phyloP scores from a whole-genome alignment of 1,140 invertebrate genomes.

The Lasioglossum baleicum region DNA sequence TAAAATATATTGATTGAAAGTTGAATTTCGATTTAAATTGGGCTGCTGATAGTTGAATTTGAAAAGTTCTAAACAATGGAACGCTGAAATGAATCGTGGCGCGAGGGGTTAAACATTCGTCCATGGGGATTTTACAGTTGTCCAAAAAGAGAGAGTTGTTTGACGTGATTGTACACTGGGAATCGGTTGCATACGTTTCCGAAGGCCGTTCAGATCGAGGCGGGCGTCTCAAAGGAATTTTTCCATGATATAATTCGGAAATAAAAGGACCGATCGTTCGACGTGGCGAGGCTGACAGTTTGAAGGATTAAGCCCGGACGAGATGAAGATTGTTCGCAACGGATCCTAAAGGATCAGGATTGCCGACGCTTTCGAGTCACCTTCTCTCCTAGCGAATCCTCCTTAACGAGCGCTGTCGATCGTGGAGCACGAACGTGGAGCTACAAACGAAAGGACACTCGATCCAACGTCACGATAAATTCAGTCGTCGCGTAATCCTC shows the following conservation, averaged over 20 bases:
- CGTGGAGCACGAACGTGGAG: constrained; percentile 6
- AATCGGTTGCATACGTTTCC: neutral
- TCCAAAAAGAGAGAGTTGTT: neutral
- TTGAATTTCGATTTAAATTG: no score
- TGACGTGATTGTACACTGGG: neutral
- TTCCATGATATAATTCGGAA: constrained; percentile 33
- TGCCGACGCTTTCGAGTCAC: constrained; percentile 20
- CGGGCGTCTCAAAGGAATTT: neutral
- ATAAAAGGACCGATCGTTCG: constrained; percentile 28
- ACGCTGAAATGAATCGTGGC: no score
- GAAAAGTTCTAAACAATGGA: no score
- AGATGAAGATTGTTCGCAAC: constrained; percentile 20
- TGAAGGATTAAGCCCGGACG: constrained; percentile 39
- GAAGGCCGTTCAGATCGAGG: neutral
- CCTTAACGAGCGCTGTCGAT: constrained; percentile 52
- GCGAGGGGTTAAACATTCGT: no score
- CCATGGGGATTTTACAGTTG: neutral
- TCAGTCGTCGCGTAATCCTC: constrained; percentile 55
- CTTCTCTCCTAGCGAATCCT: constrained; percentile 37
- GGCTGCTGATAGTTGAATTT: no score
- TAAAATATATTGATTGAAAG: no score
- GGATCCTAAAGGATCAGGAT: constrained; percentile 38
- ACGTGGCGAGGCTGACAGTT: constrained; percentile 35
- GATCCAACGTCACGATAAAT: constrained; percentile 58
- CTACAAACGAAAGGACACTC: neutral